phyloP scores from a whole-genome alignment of 1,140 invertebrate genomes.

The Gonatopus flavifemur region DNA sequence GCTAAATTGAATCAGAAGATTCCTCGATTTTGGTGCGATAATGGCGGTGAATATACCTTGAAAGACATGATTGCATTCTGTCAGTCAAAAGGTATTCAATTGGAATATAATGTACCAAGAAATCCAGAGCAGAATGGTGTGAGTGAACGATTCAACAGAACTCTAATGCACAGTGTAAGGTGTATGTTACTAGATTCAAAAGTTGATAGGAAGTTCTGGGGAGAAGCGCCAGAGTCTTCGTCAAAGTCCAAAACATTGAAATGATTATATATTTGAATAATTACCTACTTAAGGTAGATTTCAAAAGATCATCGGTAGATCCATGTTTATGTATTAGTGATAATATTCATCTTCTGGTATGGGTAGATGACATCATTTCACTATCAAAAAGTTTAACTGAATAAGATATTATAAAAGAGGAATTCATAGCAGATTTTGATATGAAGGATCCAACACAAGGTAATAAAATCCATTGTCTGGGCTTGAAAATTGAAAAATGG shows the following conservation, averaged over 20 bases:
- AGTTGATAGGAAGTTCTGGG: not conserved
- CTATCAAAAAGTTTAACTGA: too few species aligned
- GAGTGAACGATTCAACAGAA: not conserved
- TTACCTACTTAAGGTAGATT: too few species aligned
- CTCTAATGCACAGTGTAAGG: not conserved
- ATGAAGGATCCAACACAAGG: too few species aligned
- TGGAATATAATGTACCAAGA: not conserved
- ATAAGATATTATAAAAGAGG: too few species aligned
- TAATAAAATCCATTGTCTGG: too few species aligned
- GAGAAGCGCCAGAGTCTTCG: too few species aligned
- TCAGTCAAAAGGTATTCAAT: not conserved
- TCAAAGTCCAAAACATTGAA: not conserved
- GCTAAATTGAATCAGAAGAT: not conserved
- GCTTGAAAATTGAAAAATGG: too few species aligned
- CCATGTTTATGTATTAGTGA: too few species aligned
- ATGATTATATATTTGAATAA: not conserved
- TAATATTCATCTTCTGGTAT: too few species aligned
- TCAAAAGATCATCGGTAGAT: too few species aligned
- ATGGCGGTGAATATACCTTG: not conserved
- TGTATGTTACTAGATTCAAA: not conserved
- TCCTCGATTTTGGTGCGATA: not conserved
- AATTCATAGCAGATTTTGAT: too few species aligned
- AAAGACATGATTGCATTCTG: not conserved
- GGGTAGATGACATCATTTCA: too few species aligned
- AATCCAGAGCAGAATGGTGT: not conserved